Conservation (phyloP, 23 tunicate genomes). For the Phallusia fumigata region DNA sequence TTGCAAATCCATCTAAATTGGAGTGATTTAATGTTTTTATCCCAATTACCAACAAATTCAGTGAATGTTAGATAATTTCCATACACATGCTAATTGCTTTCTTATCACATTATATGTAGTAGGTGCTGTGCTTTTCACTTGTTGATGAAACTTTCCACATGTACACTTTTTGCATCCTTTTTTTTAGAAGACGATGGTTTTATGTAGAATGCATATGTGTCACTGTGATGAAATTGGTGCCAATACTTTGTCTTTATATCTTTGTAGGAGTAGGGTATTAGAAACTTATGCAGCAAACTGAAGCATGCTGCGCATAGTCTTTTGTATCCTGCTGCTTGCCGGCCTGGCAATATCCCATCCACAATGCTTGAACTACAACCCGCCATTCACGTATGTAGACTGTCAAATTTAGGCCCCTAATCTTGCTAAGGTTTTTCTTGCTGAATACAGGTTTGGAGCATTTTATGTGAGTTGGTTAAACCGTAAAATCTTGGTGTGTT, state of each 20-base stretch:
- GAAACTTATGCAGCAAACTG: background rate
- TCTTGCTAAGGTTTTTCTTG: too few relatives aligned
- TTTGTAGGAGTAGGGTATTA: background rate
- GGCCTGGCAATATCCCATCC: constrained; percentile 36
- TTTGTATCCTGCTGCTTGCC: background rate
- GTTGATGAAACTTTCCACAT: too few relatives aligned
- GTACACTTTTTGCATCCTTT: too few relatives aligned
- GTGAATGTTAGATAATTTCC: too few relatives aligned
- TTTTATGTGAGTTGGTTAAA: background rate
- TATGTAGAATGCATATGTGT: background rate
- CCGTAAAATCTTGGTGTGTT: too few relatives aligned
- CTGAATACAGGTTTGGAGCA: too few relatives aligned
- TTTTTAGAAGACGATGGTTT: background rate
- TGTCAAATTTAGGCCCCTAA: background rate
- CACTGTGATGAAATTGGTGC: background rate
- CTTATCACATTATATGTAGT: background rate
- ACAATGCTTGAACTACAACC: constrained; percentile 78
- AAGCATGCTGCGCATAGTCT: background rate
- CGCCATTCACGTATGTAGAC: constrained; percentile 69
- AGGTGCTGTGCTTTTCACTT: too few relatives aligned
- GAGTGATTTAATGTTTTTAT: background rate
- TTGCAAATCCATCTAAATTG: background rate
- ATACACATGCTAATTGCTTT: background rate
- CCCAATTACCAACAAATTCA: too few relatives aligned
- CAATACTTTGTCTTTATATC: background rate